A percentile compares a stretch with the other conserved stretches of the same genome.
phyloP scores from a whole-genome alignment of 2,888 invertebrate species.

The Polyommatus iphigenia region DNA sequence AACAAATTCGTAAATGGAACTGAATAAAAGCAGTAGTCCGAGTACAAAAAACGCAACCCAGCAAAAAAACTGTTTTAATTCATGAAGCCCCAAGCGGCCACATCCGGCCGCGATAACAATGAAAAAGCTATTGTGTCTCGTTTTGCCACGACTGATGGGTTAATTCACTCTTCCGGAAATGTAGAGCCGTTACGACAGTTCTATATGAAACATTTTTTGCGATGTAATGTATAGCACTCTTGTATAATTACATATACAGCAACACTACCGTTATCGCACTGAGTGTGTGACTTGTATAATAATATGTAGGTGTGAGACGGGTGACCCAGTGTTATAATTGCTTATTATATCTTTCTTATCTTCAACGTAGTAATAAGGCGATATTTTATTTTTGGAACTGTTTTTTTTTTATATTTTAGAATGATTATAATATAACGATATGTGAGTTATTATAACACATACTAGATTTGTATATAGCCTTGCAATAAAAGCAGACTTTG shows the following conservation, averaged over 20 bases:
- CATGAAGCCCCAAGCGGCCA: too few species aligned
- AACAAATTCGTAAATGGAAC: background rate
- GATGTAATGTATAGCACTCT: constrained; percentile 3
- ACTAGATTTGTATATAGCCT: background rate
- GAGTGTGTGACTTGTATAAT: background rate
- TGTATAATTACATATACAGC: constrained; percentile 4
- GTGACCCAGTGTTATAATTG: background rate
- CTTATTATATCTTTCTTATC: background rate
- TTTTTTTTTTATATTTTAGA: background rate
- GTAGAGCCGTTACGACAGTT: background rate
- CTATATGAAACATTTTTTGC: background rate
- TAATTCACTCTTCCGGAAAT: background rate
- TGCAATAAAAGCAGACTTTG: too few species aligned
- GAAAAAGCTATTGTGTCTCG: too few species aligned
- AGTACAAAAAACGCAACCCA: background rate
- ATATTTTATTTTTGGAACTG: background rate
- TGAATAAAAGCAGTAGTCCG: background rate
- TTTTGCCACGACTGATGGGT: too few species aligned
- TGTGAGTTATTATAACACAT: background rate
- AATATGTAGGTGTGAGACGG: background rate
- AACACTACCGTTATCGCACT: background rate
- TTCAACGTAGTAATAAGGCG: background rate
- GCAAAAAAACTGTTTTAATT: background rate
- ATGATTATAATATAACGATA: background rate
- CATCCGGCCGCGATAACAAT: too few species aligned